These are phyloP conservation scores for Oopsacas minuta DNA, from an alignment of 37 sponge, comb jelly and placozoan species.

Conservation along the genomic window DNA sequence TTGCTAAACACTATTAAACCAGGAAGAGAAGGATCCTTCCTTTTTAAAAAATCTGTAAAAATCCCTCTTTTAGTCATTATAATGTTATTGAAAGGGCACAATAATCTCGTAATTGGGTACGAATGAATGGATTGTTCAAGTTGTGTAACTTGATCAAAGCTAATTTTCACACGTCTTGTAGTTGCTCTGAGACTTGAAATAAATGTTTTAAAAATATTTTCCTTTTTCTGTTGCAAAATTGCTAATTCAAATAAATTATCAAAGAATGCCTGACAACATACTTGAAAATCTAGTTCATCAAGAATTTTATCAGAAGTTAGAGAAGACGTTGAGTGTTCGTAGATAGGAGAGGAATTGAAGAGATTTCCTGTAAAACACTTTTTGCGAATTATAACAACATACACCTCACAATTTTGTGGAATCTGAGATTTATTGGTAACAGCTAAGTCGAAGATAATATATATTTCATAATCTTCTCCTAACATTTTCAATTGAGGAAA, in stretches of 20 bases:
- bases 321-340: background rate
- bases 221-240: background rate
- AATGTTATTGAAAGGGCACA: background rate
- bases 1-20: background rate
- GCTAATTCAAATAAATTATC: background rate
- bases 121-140: background rate
- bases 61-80: background rate
- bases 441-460: background rate
- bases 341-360: background rate
- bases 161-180: background rate
- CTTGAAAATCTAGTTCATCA: background rate
- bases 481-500: background rate
- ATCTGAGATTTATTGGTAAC: background rate
- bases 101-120: background rate
- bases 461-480: background rate
- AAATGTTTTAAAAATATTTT: background rate
- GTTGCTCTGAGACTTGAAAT: background rate
- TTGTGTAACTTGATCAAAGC: background rate
- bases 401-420: background rate
- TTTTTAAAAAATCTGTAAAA: background rate
- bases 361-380: background rate
- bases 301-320: background rate
- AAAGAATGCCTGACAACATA: background rate
- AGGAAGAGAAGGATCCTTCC: background rate
- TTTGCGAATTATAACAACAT: background rate